Conservation (phyloP, 2,888 invertebrate species). For the Abscondita cerata region DNA sequence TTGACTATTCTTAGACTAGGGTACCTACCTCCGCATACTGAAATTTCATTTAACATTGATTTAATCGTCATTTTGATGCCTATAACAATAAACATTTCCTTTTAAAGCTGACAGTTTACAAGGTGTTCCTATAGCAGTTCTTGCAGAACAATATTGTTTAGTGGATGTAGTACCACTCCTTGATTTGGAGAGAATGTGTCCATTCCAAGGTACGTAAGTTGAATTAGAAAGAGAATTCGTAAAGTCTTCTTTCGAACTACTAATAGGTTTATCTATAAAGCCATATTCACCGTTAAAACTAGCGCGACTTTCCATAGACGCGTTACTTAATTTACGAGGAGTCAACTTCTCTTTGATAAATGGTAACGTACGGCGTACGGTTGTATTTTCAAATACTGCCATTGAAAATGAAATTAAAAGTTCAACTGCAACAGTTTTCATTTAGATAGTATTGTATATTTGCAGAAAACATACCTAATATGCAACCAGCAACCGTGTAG, state of each 20-base stretch:
- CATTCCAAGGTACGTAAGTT: slow-evolving; percentile 50
- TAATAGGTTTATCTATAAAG: slow-evolving; percentile 10
- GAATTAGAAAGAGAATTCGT: slow-evolving; percentile 29
- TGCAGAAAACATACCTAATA: slow-evolving; percentile 16
- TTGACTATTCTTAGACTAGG: too few relatives aligned
- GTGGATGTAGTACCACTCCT: slow-evolving; percentile 53
- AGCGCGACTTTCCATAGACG: not conserved
- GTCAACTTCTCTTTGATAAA: slow-evolving; percentile 29
- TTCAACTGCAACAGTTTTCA: slow-evolving; percentile 42
- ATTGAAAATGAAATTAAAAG: slow-evolving; percentile 32
- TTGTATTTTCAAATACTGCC: slow-evolving; percentile 9
- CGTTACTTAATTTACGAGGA: slow-evolving; percentile 21
- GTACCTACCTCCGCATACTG: not conserved
- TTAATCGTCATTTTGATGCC: slow-evolving; percentile 56
- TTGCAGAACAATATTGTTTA: slow-evolving; percentile 49
- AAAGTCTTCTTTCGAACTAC: slow-evolving; percentile 23
- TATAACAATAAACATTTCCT: slow-evolving; percentile 54
- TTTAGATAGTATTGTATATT: not conserved
- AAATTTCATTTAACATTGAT: slow-evolving; percentile 35
- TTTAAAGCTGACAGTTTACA: slow-evolving; percentile 52
- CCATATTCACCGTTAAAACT: not conserved
- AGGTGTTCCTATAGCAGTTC: slow-evolving; percentile 54
- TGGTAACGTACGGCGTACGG: slow-evolving; percentile 17
- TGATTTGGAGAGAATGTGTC: slow-evolving; percentile 47
- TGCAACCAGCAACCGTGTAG: slow-evolving; percentile 35